Percentiles rank a stretch among this genome's conserved stretches.
Evolutionary conservation across 2,888 invertebrate species (phyloP).

Genomic region (Napeogenes sylphis): DNA sequence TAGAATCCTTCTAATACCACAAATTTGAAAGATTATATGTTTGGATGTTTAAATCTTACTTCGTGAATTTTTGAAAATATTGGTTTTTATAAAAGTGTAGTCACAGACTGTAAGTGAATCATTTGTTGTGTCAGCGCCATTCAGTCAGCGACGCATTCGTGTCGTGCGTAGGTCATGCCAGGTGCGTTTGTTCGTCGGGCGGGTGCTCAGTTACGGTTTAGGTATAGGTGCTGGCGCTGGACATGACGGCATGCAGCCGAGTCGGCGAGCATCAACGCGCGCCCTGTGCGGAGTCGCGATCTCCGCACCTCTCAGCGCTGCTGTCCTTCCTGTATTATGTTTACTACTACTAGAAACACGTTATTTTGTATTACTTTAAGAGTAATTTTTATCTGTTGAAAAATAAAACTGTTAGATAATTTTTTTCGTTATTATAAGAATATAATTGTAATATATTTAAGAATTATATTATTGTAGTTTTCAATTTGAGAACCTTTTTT

Average conservation of each 20-base stretch:
- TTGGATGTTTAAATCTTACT: too few relatives aligned
- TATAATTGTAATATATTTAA: too few relatives aligned
- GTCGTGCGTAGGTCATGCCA: slow-evolving; percentile 57
- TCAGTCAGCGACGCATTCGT: slow-evolving; percentile 55
- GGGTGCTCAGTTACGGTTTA: slow-evolving; percentile 54
- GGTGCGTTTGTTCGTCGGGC: slow-evolving; percentile 55
- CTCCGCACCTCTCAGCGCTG: slow-evolving; percentile 39
- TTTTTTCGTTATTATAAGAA: too few relatives aligned
- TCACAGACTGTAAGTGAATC: background rate
- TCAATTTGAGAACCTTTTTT: too few relatives aligned
- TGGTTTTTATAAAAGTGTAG: too few relatives aligned
- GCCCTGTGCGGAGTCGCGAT: slow-evolving; percentile 52
- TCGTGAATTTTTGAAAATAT: too few relatives aligned
- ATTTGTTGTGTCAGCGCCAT: slow-evolving; percentile 45
- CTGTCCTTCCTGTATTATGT: slow-evolving; percentile 50
- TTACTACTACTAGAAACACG: slow-evolving; percentile 39
- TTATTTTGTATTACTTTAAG: too few relatives aligned
- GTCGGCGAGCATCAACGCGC: slow-evolving; percentile 46
- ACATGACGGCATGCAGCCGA: slow-evolving; percentile 60
- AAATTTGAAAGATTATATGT: too few relatives aligned
- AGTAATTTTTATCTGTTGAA: too few relatives aligned
- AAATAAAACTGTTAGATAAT: too few relatives aligned
- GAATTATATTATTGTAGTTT: too few relatives aligned
- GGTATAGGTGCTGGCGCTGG: slow-evolving; percentile 68
- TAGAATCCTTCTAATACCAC: too few relatives aligned